Base-by-base conservation (phyloP, 2,888 invertebrate genomes). In the Pyrrhosoma nymphula region DNA sequence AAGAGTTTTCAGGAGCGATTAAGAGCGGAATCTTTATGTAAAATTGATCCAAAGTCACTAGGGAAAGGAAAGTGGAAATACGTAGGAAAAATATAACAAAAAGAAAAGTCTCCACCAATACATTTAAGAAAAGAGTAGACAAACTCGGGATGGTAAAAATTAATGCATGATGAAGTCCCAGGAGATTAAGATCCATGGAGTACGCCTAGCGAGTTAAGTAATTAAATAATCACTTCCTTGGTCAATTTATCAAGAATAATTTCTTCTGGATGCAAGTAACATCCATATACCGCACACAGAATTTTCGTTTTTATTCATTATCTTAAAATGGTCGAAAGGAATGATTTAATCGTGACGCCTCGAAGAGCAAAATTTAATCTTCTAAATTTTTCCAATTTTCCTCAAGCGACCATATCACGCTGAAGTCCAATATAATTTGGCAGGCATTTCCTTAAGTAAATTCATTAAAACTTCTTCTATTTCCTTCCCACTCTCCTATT, bases 401-500 rank as follows among this genome's bases (percentile, higher is more conserved):
- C 39, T 23, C 0, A 30, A 14, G 39, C 39, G 60, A 35, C 39
- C 39, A 63, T 35, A 63, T 14, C 60, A 8, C 16, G 39, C 26
- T 47, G n/a, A 63, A 60, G 91, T 91, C 63, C 91, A 91, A 63
- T 60, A 60, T 91, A 91, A 91, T 91, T 91, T 60, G 91, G 91
- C 39, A 39, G 47, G 91, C 91, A 91, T 91, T 91, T 91, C 63
- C 91, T 60, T 63, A 10, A 30, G 63, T 63, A 63, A 91, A 91
- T 91, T 91, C 91, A 91, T 91, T 91, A 91, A 91, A 91, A 91
- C 91, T 91, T 91, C 39, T 63, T 35, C 90, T 60, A 91, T 91
- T 91, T 90, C 35, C 91, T 91, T 35, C 23, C 91, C 26, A 60
- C 63, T 63, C 35, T 60, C 90, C 30, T 63, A 91, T 56, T 91